These are phyloP conservation scores for Gnathonemus longibarbis DNA, from an alignment of 2,113 vertebrate genomes.

Conservation along the genomic window DNA sequence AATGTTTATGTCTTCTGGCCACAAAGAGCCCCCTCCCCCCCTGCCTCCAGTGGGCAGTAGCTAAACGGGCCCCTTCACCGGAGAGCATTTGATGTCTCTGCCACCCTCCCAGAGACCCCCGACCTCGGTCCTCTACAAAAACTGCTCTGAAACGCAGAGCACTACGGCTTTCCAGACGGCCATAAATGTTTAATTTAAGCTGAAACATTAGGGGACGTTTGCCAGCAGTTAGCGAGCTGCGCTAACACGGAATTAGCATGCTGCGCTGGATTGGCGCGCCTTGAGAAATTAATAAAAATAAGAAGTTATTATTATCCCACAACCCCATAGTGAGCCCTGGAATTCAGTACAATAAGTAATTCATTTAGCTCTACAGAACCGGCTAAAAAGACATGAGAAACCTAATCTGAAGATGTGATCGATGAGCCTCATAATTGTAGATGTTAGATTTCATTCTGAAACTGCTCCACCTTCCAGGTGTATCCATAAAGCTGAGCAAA, in stretches of 20 bases:
- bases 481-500: neutral
- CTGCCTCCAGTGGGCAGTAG: neutral
- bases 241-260: neutral
- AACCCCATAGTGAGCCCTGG: neutral
- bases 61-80: neutral
- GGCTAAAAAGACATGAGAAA: neutral
- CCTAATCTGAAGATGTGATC: neutral
- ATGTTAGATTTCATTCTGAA: neutral
- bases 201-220: neutral
- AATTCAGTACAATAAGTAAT: neutral
- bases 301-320: neutral
- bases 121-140: neutral
- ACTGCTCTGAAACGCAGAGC: neutral
- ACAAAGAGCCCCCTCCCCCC: neutral
- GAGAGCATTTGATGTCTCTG: neutral
- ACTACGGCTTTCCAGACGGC: neutral
- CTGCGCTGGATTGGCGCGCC: neutral
- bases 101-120: neutral
- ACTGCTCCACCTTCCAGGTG: neutral
- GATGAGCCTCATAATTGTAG: neutral
- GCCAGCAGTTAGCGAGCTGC: neutral
- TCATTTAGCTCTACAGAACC: neutral
- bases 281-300: neutral
- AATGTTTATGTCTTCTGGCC: neutral
- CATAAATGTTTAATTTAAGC: neutral